Evolutionary conservation across 2,888 invertebrate species (phyloP).

Genomic region (Leistus spinibarbis): DNA sequence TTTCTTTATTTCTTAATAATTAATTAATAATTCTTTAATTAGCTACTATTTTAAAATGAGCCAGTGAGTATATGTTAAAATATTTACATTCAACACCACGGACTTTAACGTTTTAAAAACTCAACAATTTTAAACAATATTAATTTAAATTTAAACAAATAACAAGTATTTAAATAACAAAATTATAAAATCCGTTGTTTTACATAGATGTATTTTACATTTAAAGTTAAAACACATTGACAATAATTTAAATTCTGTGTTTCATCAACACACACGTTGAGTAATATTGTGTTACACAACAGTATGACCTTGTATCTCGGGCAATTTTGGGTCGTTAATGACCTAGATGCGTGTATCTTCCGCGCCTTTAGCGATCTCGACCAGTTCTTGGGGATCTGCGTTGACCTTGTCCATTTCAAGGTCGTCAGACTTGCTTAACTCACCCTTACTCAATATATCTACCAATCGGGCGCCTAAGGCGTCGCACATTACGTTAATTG

Average conservation of each 20-base stretch:
- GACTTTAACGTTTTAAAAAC: conserved; percentile 11
- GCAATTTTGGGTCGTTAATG: background rate
- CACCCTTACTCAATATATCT: conserved; percentile 79
- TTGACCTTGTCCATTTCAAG: conserved; percentile 59
- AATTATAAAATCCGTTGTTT: conserved; percentile 21
- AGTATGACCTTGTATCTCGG: background rate
- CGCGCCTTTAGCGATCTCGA: conserved; percentile 59
- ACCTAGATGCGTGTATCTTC: conserved; percentile 46
- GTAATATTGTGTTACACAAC: background rate
- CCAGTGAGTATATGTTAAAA: background rate
- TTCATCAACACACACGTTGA: background rate
- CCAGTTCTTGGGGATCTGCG: conserved; percentile 68
- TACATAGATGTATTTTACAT: background rate
- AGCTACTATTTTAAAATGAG: background rate
- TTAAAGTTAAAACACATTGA: conserved; percentile 19
- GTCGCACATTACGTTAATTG: conserved; percentile 95
- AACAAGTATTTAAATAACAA: conserved; percentile 12
- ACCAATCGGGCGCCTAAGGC: conserved; percentile 93
- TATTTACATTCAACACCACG: conserved; percentile 29
- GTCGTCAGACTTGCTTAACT: conserved; percentile 61
- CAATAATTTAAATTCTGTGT: conserved; percentile 21
- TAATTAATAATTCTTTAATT: background rate
- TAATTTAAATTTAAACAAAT: conserved; percentile 1
- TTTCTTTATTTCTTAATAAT: background rate
- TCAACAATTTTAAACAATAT: background rate